Evolutionary conservation across 2,797 vertebrate genomes (phyloP), one percentile per base, ranked within the genome.

Genomic region (Ptychadena robeensis): DNA sequence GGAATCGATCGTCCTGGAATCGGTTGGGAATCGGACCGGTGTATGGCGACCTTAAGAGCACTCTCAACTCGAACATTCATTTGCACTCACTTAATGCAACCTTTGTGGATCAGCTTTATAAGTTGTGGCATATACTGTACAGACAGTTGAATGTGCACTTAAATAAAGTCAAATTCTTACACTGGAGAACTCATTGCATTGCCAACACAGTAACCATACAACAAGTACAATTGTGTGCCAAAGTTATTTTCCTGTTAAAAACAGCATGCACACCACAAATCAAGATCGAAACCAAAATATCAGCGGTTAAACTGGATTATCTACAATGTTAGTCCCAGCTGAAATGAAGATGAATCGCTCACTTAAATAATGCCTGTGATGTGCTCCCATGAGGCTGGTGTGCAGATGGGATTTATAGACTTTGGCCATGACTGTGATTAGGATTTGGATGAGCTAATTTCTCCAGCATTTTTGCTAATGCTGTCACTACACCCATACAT

Each of bases 341-440:
- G 44, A 53, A 53, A 53, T 53, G 44, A 53, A 53, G 44, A 53
- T 53, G 18, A 53, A 53, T 53, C 18, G 18, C 44, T 53, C 44
- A 53, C 44, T 53, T 53, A 22, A 53, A 53, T 53, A 53, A 53
- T 53, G 44, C 44, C 44, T 53, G 44, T 53, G 44, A 53, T 53
- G 44, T 53, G 44, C 10, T 53, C 44, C 44, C 44, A 53, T 53
- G 44, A 53, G 44, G 44, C 44, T 53, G 44, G 44, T 53, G 44
- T 53, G 44, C 44, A 53, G 44, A 53, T 53, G 44, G 44, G 44
- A 53, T 53, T 53, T 53, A 53, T 53, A 53, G 44, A 53, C 44
- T 53, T 53, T 53, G 44, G 22, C 44, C 44, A 18, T 53, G 44
- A 53, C 44, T 53, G 44, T 53, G 44, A 53, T 53, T 53, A 53